These are phyloP conservation scores for Notolepis coatsorum DNA, from an alignment of 2,797 vertebrate species.

Conservation along the genomic window DNA sequence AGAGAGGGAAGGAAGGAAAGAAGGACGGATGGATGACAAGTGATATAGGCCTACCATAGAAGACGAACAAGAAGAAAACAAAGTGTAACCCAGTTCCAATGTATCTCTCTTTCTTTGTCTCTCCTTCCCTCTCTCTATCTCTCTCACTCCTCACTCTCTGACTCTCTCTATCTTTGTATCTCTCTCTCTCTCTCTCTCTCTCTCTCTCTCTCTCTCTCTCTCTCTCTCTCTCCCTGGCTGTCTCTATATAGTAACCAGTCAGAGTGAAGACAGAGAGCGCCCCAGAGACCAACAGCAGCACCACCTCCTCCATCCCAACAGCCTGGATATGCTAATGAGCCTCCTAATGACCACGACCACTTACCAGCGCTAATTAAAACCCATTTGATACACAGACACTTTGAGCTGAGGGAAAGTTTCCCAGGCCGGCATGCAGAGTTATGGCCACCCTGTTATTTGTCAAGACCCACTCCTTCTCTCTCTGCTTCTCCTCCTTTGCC, in stretches of 20 bases:
- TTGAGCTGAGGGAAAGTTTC: conserved; percentile 61
- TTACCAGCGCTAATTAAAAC: conserved; percentile 80
- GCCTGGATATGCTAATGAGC: conserved; percentile 76
- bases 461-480: conserved; percentile 52
- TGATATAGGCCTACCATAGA: background rate
- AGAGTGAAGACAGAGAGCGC: conserved; percentile 50
- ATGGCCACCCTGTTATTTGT: conserved; percentile 74
- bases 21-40: background rate
- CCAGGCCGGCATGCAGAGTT: conserved; percentile 74
- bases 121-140: background rate
- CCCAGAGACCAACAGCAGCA: conserved; percentile 43
- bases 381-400: conserved; percentile 77
- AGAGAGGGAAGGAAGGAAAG: background rate
- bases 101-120: background rate
- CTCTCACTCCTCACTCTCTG: background rate
- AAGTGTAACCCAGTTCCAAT: conserved; percentile 3
- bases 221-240: background rate
- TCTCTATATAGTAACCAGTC: conserved; percentile 2
- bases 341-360: conserved; percentile 69
- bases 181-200: background rate
- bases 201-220: background rate
- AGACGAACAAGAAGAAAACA: conserved; percentile 18
- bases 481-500: conserved; percentile 28
- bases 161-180: background rate
- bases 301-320: conserved; percentile 48